Conservation (phyloP, 2,797 vertebrate species). For the Coccyzus lansbergi region DNA sequence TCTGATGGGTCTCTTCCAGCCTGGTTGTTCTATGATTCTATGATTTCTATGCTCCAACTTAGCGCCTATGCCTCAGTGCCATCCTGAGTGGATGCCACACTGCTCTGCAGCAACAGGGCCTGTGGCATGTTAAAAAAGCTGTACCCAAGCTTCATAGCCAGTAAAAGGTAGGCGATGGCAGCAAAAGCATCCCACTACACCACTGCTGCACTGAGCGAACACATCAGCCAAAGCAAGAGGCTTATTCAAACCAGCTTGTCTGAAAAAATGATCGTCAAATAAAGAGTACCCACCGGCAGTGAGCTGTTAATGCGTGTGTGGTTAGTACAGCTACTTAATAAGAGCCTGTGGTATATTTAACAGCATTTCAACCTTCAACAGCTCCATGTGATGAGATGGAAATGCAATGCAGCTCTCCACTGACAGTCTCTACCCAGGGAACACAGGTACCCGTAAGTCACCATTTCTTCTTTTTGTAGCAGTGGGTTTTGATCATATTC, state of each 20-base stretch:
- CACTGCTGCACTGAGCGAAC: background rate
- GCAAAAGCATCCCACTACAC: background rate
- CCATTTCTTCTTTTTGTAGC: background rate
- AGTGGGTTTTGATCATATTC: conserved; percentile 8
- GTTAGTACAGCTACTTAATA: conserved; percentile 39
- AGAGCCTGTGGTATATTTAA: conserved; percentile 37
- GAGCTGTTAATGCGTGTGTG: background rate
- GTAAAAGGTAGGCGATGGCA: background rate
- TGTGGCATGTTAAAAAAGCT: background rate
- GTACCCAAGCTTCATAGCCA: background rate
- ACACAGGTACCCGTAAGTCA: background rate
- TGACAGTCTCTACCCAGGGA: background rate
- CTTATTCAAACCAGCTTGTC: conserved; percentile 59
- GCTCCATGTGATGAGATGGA: background rate
- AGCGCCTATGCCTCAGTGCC: background rate
- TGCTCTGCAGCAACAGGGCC: background rate
- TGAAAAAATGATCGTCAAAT: conserved; percentile 43
- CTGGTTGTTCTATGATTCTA: too few species aligned
- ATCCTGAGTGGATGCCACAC: accelerated
- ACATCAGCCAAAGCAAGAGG: background rate
- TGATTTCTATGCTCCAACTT: accelerated
- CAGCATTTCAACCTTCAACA: conserved; percentile 55
- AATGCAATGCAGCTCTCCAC: conserved; percentile 6
- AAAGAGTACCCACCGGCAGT: background rate
- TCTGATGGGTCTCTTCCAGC: too few species aligned